These are phyloP conservation scores for Sinonovacula constricta DNA, from an alignment of 1,140 invertebrate species.

Conservation along the genomic window DNA sequence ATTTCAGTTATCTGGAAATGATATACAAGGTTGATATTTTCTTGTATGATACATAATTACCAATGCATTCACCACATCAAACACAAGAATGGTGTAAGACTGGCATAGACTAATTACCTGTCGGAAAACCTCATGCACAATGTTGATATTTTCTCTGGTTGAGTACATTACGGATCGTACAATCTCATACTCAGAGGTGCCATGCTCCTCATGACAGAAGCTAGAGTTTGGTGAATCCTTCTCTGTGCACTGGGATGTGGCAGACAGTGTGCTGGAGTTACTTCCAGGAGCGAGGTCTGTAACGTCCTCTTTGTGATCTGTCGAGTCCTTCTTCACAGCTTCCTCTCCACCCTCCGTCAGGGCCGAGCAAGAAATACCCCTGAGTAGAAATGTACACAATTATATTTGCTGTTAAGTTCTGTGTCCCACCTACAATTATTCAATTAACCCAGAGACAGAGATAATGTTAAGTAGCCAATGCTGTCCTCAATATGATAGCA, in stretches of 20 bases:
- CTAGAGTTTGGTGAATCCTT: conserved; percentile 70
- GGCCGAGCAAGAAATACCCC: conserved; percentile 63
- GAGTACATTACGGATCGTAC: conserved; percentile 93
- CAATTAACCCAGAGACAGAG: too few species aligned
- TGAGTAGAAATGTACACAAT: conserved; percentile 18
- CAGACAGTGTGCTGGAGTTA: conserved; percentile 70
- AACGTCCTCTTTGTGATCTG: conserved; percentile 47
- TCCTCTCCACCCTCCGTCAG: conserved; percentile 55
- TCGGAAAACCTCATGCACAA: conserved; percentile 95
- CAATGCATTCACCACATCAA: too few species aligned
- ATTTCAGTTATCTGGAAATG: too few species aligned
- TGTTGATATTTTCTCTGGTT: conserved; percentile 94
- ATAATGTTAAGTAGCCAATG: too few species aligned
- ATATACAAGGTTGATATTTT: too few species aligned
- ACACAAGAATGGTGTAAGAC: too few species aligned
- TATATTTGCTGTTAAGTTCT: background rate
- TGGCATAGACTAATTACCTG: too few species aligned
- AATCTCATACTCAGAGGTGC: conserved; percentile 80
- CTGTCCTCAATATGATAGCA: too few species aligned
- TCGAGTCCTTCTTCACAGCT: conserved; percentile 46
- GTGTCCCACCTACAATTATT: too few species aligned
- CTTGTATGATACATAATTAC: too few species aligned
- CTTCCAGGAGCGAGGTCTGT: conserved; percentile 61
- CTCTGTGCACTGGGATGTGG: conserved; percentile 62
- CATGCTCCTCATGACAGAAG: conserved; percentile 77